Evolutionary conservation across 2,797 vertebrate species (phyloP), one percentile per base, ranked within the genome.

Genomic region (Clarias platycephalus): DNA sequence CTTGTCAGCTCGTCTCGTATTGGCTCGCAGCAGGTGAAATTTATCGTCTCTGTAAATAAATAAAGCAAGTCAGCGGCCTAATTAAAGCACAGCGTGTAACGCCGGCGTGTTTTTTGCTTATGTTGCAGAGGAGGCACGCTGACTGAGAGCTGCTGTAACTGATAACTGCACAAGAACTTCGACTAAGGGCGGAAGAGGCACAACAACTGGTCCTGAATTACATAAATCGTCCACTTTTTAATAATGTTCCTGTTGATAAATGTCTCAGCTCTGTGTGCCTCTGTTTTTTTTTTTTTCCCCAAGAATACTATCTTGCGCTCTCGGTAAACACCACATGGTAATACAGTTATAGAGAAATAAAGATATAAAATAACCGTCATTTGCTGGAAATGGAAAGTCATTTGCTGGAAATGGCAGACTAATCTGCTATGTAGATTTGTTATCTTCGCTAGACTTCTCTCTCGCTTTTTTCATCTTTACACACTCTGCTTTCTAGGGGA

Each of bases 301-400:
- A 86, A 89, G 75, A 85, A 83, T 80, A 60, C 31, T 37, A 53
- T 66, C 86, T 90, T 31, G 85, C 84, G 90, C 88, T 88, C 84
- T 89, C 90, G 81, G 80, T 88, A 84, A 88, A 90, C 66, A 87
- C 86, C 87, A 87, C 89, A 89, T 86, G 82, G 89, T 78, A 70
- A 80, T 75, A 90, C 86, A 87, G 90, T 86, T 76, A 76, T 71
- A 55, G 37, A 78, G 62, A 74, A 82, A 83, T 40, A 9, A 84
- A 24, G 12, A 81, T n/a, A n/a, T 78, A 80, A 77, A 80, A 83
- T 57, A 85, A 80, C 77, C 84, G 75, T 80, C 12, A 85, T 87
- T 87, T 87, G 80, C 40, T 72, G 53, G 71, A 83, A 85, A 85
- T 78, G 28, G 66, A 79, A 86, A 86, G 84, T 77, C 12, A 85